A percentile compares a stretch with the other conserved stretches of the same genome.
These are phyloP conservation scores for Nephrocerus scutellatus DNA, from an alignment of 2,888 invertebrate genomes.

Conservation along the genomic window DNA sequence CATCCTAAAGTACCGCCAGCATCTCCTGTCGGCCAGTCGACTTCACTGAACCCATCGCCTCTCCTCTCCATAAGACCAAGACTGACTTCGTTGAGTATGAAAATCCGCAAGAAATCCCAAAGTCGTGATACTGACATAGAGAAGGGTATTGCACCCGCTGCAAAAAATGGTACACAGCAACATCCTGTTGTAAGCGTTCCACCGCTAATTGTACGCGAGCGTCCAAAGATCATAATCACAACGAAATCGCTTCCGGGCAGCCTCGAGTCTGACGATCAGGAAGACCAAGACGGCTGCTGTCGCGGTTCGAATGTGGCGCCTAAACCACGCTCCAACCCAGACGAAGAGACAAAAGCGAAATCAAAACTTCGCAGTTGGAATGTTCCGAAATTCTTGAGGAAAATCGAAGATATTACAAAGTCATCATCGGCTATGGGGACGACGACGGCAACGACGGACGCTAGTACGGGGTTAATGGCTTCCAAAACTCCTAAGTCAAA, in stretches of 20 bases:
- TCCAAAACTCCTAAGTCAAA: constrained; percentile 11
- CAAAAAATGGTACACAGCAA: not conserved
- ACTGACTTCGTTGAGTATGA: constrained; percentile 44
- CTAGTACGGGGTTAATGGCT: constrained; percentile 22
- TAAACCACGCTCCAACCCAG: constrained; percentile 7
- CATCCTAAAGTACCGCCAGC: constrained; percentile 45
- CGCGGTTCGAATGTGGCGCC: constrained; percentile 34
- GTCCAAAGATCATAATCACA: constrained; percentile 49
- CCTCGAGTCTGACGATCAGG: constrained; percentile 69
- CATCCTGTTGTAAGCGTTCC: constrained; percentile 31
- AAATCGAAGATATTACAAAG: constrained; percentile 49
- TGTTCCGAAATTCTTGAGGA: constrained; percentile 61
- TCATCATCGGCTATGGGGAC: constrained; percentile 8
- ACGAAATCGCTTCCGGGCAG: constrained; percentile 79
- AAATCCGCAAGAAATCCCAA: constrained; percentile 42
- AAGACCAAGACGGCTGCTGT: constrained; percentile 44
- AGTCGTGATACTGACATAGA: constrained; percentile 34
- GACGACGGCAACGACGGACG: not conserved
- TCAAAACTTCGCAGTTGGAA: constrained; percentile 53
- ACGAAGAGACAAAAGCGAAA: constrained; percentile 42
- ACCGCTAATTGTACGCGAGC: constrained; percentile 36
- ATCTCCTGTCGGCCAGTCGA: constrained; percentile 45
- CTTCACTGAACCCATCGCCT: constrained; percentile 46
- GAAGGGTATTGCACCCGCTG: constrained; percentile 30
- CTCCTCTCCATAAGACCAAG: constrained; percentile 43